Base-by-base conservation (phyloP, 1,140 invertebrate genomes). In the Aphaenogaster ashmeadi region DNA sequence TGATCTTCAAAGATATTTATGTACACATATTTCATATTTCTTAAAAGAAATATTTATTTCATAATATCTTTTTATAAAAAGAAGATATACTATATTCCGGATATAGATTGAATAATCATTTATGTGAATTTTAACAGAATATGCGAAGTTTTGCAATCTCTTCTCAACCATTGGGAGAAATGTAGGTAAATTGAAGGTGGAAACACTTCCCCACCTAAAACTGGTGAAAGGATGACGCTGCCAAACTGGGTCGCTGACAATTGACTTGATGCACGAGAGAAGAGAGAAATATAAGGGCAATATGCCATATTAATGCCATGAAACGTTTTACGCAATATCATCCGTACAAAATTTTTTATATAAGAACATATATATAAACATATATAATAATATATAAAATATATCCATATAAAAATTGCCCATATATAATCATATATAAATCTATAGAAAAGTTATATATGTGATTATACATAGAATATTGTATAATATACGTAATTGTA, bases 181-280 rank as follows among this genome's bases (percentile, higher is more conserved):
- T 79, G 58, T 64, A 79, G 27, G 58, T 79, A 47, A 64, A 78
- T 62, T 47, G 33, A 74, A 74, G 71, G 41, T 71, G 67, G 58
- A 64, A 79, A 64, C 27, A 62, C 18, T 79, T 64, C 58, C 44
- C 27, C 41, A 41, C 15, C 11, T 38, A 11, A 38, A 78, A 62
- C 41, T 13, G 58, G 58, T 79, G 75, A 79, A 79, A 79, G 75
- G 58, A 78, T 47, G 41, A 78, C 27, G 58, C 27, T 36, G 58
- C 15, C 18, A 47, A 78, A 62, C 58, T 78, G 15, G 75, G 75
- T 64, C 75, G 27, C 27, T 38, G 7, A 60, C 41, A 47, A 78
- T 36, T 47, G 75, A 78, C 75, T 47, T 69, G 66, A 69, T 69
- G 5, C 38, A 47, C 15, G 7, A 27, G 41, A 62, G 56, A 15